phyloP scores from a whole-genome alignment of 2,888 invertebrate genomes.

The Andrena camellia region DNA sequence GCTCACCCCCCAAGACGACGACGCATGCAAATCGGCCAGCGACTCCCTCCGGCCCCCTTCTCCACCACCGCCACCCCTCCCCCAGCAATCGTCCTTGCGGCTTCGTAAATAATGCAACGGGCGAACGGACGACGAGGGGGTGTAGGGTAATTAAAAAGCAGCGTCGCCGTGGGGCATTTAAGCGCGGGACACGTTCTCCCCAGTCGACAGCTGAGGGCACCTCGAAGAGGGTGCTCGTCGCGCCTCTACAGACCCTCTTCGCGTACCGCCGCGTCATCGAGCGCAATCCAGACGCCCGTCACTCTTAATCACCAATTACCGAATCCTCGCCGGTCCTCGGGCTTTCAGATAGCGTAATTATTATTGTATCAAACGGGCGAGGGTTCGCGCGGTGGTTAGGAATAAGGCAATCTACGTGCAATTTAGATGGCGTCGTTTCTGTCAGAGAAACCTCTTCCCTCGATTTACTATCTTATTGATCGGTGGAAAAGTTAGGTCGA shows the following conservation, averaged over 20 bases:
- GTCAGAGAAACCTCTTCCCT: no score
- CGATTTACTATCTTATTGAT: no score
- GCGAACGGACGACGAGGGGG: background rate
- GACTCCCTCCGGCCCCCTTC: background rate
- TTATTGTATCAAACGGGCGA: no score
- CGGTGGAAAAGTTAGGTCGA: no score
- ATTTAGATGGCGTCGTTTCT: no score
- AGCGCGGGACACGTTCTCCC: slow-evolving; percentile 24
- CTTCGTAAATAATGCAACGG: slow-evolving; percentile 25
- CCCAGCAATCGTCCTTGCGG: slow-evolving; percentile 46
- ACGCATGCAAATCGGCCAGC: slow-evolving; percentile 47
- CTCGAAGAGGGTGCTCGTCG: slow-evolving; percentile 29
- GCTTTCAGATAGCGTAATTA: background rate
- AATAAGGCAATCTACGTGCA: no score
- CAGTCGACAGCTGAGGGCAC: slow-evolving; percentile 38
- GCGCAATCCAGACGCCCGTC: slow-evolving; percentile 8
- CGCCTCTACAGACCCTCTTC: slow-evolving; percentile 40
- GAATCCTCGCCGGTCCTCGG: background rate
- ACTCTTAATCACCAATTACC: background rate
- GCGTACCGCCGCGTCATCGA: slow-evolving; percentile 51
- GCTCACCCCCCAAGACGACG: slow-evolving; percentile 38
- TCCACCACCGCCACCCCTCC: background rate
- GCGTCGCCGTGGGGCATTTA: slow-evolving; percentile 45
- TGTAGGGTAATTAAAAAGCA: slow-evolving; percentile 44
- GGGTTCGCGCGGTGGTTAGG: no score